Evolutionary conservation across 2,113 vertebrate genomes (phyloP).

Genomic region (Rhadina sibilatrix): DNA sequence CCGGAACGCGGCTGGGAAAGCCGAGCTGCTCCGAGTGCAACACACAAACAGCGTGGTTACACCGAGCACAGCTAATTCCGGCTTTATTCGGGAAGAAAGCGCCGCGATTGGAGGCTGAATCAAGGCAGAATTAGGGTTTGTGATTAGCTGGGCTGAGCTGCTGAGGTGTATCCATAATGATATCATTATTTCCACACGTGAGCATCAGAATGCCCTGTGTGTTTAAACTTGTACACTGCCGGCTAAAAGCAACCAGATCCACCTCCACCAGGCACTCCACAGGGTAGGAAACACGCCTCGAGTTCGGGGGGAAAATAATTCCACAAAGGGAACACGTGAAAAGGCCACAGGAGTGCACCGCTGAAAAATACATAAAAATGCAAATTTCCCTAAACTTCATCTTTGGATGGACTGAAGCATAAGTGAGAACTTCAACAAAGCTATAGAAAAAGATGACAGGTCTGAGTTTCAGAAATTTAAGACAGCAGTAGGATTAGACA

Average conservation of each 20-base stretch:
- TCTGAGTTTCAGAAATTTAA: slow-evolving; percentile 98
- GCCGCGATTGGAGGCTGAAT: slow-evolving; percentile 54
- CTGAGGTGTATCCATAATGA: slow-evolving; percentile 63
- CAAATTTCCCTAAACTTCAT: slow-evolving; percentile 79
- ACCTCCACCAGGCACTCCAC: slow-evolving; percentile 37
- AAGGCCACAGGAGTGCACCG: slow-evolving; percentile 67
- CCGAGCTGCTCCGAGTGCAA: slow-evolving; percentile 39
- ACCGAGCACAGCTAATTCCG: slow-evolving; percentile 63
- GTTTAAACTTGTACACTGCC: background rate
- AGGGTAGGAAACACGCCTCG: slow-evolving; percentile 37
- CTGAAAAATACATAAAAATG: slow-evolving; percentile 78
- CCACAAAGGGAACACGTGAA: slow-evolving; percentile 66
- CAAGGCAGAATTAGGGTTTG: slow-evolving; percentile 68
- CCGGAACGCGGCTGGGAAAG: background rate
- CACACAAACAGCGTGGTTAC: slow-evolving; percentile 6
- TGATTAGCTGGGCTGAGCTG: slow-evolving; percentile 72
- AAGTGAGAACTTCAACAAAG: slow-evolving; percentile 82
- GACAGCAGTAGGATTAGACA: slow-evolving; percentile 94
- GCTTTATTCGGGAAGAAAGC: slow-evolving; percentile 65
- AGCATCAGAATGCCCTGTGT: background rate
- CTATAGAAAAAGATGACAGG: slow-evolving; percentile 90
- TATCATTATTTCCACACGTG: slow-evolving; percentile 57
- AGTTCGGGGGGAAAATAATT: background rate
- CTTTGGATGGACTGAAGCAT: slow-evolving; percentile 75
- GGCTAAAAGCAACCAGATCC: background rate